Base-by-base conservation (phyloP, 2,797 vertebrate species). In the Acipenser ruthenus region DNA sequence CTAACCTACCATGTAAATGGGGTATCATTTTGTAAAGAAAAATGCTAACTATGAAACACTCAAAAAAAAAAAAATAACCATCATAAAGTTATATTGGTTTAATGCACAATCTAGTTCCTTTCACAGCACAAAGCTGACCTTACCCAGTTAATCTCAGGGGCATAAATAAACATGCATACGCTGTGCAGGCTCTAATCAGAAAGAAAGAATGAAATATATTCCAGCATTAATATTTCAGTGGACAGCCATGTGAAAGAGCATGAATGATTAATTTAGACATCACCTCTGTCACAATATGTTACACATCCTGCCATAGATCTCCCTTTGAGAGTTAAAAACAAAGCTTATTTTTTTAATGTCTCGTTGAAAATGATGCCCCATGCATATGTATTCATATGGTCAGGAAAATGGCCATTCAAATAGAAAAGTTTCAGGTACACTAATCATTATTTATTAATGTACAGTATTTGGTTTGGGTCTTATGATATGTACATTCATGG, bases 201-300 rank as follows among this genome's bases (percentile, higher is more conserved):
- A 37, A 37, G 37, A 37, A 37, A 5, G 37, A 37, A 37, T 37
- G 37, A 90, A 93, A 92, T 93, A 90, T 92, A 93, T 91, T 89
- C 87, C 83, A 82, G 77, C 83, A 95, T 95, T 90, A 95, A 95
- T 94, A 93, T 95, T 96, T 95, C 86, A 94, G 88, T 79, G 80
- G 80, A 82, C 67, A 87, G 81, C 86, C 88, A 90, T 90, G 90
- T 90, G 91, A 92, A 88, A 84, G 82, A 89, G 83, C 89, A 94
- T 92, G 90, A 95, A 96, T 94, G 91, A 93, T 94, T 96, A 93
- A 95, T 94, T 93, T 90, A 92, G 88, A 92, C 88, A 93, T 93
- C 93, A 93, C 92, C 92, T 95, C 91, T 93, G 91, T 93, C 91
- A 92, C 88, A 92, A 87, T 80, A 85, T 81, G 87, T 94, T 94